Base-by-base conservation (phyloP, 2,888 invertebrate genomes). In the Neocrepidodera transversa region DNA sequence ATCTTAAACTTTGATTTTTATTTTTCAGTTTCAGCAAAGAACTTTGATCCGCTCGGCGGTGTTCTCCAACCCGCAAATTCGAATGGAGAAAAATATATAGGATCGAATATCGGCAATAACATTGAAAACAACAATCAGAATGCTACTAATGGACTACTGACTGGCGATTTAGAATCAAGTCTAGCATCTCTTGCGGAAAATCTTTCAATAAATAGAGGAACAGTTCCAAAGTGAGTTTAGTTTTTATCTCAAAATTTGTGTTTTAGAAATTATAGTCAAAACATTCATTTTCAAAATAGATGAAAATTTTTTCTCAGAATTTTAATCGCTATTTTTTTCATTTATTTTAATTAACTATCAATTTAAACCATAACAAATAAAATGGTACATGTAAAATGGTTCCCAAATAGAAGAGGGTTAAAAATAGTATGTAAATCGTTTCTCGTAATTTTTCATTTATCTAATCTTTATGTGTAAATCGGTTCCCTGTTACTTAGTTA, bases 161-260 rank as follows among this genome's bases (percentile, higher is more conserved):
- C 94, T 18, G 94, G 95, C 55, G 97, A 97, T 81, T 83, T 97
- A 79, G 96, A 97, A 79, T 92, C 94, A 70, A 95, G 95, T 71
- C 87, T 97, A 62, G 95, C 95, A 64, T 92, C 92, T 67, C 83
- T 97, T 71, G 97, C 96, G 63, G 93, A 96, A 82, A 97, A 96
- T 81, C 86, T 97, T 71, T 87, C 89, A 72, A 93, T 94, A 74
- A 92, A 92, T 81, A 88, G 86, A 68, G 85, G 86, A 28, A 81
- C 86, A 48, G 85, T 85, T 45, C 83, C 84, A 61, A 89, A 92
- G 92, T 92, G 81, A 87, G 89, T 85, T 17, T 10, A 28, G 4
- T 2, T 5, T 30, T 40, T 40, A n/a, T n/a, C n/a, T n/a, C 36
- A 13, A 7, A 7, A 36, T 36, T 36, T 43, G n/a, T 11, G 4